Evolutionary conservation across 2,888 invertebrate species (phyloP), one percentile per base, ranked within the genome.

Genomic region (Nineta flava): DNA sequence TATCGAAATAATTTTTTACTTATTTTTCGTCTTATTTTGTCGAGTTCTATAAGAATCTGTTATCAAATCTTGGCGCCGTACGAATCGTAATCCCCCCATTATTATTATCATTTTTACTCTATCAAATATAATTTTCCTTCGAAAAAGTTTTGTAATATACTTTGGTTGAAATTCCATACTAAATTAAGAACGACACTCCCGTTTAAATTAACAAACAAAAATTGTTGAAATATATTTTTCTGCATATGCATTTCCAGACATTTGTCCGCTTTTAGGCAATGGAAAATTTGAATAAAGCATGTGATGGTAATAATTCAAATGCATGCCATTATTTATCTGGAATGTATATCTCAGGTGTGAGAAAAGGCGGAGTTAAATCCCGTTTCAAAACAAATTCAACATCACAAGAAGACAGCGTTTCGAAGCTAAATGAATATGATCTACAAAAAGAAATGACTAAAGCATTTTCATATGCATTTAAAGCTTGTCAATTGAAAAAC

Each of bases 401-500:
- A 31, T 12, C 10, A 13, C 35, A 47, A 17, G 47, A 35, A 16
- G 12, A 43, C 1, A 32, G 19, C n/a, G 21, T 32, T 12, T n/a
- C 13, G 2, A 21, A 34, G 13, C 31, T 51, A 7, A 58, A 58
- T n/a, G 47, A 51, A 16, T 62, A 56, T 50, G 54, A 56, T 49
- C 69, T 82, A 19, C 70, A 70, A 46, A 76, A 80, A 54, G 79
- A 92, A 60, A 77, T 80, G 74, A 72, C 71, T 40, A 82, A 86
- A 65, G 92, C 93, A 0, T 87, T 88, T 63, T 69, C 79, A 35
- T 84, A 77, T 59, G 83, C 88, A 0, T 67, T 75, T 51, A 83
- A 80, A 64, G 87, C 84, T 0, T 97, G 96, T 64, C 84, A 91
- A 53, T 66, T 82, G 1, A 86, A 84, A 1, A 85, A 92, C 61